Evolutionary conservation across 2,113 vertebrate genomes (phyloP).

Genomic region (Herpetotheres cachinnans): DNA sequence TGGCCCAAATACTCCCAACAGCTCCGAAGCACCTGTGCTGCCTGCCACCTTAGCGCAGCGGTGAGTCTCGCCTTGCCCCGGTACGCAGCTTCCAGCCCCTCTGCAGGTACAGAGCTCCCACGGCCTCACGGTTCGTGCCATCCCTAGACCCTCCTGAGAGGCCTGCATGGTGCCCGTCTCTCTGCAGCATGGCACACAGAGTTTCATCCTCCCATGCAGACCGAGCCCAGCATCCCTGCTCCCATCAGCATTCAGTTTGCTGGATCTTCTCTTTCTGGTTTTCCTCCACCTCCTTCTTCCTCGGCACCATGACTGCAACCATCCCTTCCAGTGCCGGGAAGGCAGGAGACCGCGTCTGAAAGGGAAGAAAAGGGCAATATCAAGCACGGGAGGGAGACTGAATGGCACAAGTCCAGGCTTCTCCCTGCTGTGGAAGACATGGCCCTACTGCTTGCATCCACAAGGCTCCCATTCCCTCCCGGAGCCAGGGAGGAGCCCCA

Average conservation of each 20-base stretch:
- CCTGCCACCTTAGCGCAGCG: not conserved
- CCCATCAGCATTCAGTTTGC: constrained; percentile 13
- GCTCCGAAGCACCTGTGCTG: not conserved
- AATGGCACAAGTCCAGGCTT: not conserved
- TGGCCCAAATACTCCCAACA: not conserved
- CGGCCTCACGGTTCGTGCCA: not conserved
- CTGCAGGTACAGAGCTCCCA: not conserved
- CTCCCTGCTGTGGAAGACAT: not conserved
- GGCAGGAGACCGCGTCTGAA: not conserved
- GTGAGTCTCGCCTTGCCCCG: not conserved
- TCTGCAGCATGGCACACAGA: not conserved
- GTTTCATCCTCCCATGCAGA: not conserved
- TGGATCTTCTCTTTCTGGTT: constrained; percentile 23
- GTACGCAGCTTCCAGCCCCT: not conserved
- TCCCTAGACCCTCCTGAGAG: not conserved
- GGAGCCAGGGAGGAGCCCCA: not conserved
- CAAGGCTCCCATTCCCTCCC: not conserved
- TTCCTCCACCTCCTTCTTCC: not conserved
- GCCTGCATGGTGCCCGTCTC: not conserved
- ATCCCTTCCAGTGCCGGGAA: constrained; percentile 45
- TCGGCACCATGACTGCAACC: not conserved
- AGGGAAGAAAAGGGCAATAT: not conserved
- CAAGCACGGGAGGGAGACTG: not conserved
- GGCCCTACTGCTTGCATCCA: not conserved
- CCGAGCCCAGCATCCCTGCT: not conserved